Conservation (phyloP, 2,113 vertebrate genomes). For the Larimichthys crocea region DNA sequence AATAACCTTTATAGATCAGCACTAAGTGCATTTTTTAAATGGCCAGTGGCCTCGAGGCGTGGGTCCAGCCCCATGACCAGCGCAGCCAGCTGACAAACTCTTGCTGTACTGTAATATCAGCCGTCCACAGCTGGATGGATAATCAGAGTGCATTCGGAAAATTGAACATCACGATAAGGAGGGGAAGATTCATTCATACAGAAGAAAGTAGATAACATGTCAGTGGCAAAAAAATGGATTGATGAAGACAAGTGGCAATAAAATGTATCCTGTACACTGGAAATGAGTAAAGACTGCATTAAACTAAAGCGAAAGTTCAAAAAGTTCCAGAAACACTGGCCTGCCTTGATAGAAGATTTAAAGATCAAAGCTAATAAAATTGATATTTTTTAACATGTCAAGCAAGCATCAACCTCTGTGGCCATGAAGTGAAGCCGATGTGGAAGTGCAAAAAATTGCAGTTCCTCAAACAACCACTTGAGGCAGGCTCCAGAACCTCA, state of each 20-base stretch:
- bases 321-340: constrained; percentile 1
- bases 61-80: constrained; percentile 41
- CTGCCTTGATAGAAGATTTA: not conserved
- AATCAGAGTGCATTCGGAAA: constrained; percentile 19
- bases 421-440: too few relatives aligned
- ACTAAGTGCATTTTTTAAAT: constrained; percentile 69
- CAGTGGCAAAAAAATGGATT: constrained; percentile 7
- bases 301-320: not conserved
- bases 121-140: not conserved
- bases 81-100: constrained; percentile 21
- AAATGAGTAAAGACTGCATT: constrained; percentile 4
- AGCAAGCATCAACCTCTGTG: too few relatives aligned
- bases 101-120: not conserved
- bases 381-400: too few relatives aligned
- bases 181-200: constrained; percentile 19
- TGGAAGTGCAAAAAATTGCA: too few relatives aligned
- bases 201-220: not conserved
- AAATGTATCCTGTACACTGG: not conserved
- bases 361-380: too few relatives aligned
- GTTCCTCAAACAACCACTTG: too few relatives aligned
- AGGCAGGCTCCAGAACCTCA: too few relatives aligned
- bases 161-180: constrained; percentile 31
- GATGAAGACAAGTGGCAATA: constrained; percentile 29
- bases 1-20: constrained; percentile 69
- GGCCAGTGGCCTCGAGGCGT: constrained; percentile 50